Conservation (phyloP, 2,797 vertebrate genomes). For the Enteromius afrohamiltoni region DNA sequence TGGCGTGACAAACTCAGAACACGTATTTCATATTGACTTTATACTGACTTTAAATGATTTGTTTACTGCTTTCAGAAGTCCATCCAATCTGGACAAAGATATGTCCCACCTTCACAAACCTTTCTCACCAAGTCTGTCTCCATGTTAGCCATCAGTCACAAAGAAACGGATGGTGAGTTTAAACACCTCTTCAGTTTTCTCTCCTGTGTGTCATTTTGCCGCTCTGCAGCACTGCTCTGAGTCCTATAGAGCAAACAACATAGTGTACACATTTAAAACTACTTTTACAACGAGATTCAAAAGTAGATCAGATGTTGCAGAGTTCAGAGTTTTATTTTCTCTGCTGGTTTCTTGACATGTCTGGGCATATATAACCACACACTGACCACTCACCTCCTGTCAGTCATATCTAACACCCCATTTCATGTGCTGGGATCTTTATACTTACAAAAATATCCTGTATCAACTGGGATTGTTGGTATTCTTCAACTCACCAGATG, state of each 20-base stretch:
- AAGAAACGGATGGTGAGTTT: slow-evolving; percentile 86
- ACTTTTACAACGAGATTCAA: not conserved
- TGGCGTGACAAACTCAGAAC: no score
- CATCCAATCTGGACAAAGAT: slow-evolving; percentile 72
- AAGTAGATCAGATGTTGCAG: slow-evolving; percentile 17
- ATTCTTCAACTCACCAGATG: slow-evolving; percentile 16
- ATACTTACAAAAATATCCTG: not conserved
- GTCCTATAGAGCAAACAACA: not conserved
- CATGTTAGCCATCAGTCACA: slow-evolving; percentile 84
- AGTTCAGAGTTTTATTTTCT: slow-evolving; percentile 23
- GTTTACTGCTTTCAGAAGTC: slow-evolving; percentile 58
- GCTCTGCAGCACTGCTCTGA: slow-evolving; percentile 6
- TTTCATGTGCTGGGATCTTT: not conserved
- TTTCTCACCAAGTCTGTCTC: slow-evolving; percentile 89
- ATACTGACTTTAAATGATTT: no score
- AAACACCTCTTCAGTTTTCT: not conserved
- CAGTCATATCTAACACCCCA: slow-evolving; percentile 6
- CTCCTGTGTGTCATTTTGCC: not conserved
- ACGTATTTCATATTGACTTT: no score
- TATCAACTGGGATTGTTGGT: slow-evolving; percentile 15
- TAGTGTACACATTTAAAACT: not conserved
- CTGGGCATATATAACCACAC: not conserved
- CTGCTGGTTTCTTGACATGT: not conserved
- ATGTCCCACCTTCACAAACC: slow-evolving; percentile 75
- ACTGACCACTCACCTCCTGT: slow-evolving; percentile 18